phyloP scores from a whole-genome alignment of 2,113 vertebrate genomes.

The Elaphurus davidianus region DNA sequence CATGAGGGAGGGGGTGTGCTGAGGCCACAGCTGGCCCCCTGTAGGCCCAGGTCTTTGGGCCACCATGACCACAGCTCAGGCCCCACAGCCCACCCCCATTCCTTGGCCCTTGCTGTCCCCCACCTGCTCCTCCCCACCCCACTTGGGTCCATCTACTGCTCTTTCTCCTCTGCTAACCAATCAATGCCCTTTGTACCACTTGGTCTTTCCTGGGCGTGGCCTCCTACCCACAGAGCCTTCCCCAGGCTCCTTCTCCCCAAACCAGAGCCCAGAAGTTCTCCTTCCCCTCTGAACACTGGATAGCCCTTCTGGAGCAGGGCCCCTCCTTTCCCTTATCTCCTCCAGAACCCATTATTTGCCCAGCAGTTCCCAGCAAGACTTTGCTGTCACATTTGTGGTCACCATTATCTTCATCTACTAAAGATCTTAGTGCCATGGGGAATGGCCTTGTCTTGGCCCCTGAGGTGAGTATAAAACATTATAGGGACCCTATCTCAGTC shows the following conservation, averaged over 20 bases:
- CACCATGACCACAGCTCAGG: not conserved
- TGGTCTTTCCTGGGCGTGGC: not conserved
- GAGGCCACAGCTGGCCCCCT: not conserved
- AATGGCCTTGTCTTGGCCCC: not conserved
- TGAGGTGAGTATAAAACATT: not conserved
- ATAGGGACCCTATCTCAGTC: not conserved
- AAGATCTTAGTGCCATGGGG: not conserved
- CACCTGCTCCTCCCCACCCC: fast-evolving
- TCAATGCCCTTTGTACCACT: not conserved
- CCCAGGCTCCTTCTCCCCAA: not conserved
- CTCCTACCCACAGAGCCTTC: not conserved
- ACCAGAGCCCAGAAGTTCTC: not conserved
- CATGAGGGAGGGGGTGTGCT: fast-evolving
- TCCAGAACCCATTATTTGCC: not conserved
- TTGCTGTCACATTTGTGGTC: not conserved
- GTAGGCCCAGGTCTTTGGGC: not conserved
- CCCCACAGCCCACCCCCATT: not conserved
- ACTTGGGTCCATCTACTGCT: too few relatives aligned
- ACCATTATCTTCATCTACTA: not conserved
- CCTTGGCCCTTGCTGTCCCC: not conserved
- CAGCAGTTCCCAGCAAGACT: not conserved
- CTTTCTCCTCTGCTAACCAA: not conserved
- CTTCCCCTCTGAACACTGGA: not conserved
- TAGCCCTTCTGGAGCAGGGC: not conserved
- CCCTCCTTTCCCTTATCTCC: not conserved